phyloP scores from a whole-genome alignment of 2,113 vertebrate genomes.

The Xenopus laevis region DNA sequence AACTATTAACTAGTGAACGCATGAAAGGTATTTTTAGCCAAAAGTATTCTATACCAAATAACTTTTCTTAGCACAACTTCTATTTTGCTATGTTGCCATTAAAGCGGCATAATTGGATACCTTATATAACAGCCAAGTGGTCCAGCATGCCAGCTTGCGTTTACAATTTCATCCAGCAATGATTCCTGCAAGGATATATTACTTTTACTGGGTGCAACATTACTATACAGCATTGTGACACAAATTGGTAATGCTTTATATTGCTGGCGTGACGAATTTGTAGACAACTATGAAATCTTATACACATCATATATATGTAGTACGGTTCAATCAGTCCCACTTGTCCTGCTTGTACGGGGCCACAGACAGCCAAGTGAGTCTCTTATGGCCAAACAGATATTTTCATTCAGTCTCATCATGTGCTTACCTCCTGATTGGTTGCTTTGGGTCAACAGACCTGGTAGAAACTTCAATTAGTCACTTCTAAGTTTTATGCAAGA shows the following conservation, averaged over 20 bases:
- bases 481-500: too few relatives aligned
- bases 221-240: neutral
- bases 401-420: too few relatives aligned
- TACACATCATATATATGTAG: too few relatives aligned
- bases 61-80: neutral
- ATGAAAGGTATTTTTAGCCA: neutral
- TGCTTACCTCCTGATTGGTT: too few relatives aligned
- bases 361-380: too few relatives aligned
- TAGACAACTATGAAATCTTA: too few relatives aligned
- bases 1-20: neutral
- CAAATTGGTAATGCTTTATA: neutral
- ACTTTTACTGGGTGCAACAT: neutral
- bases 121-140: conserved; percentile 1
- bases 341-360: too few relatives aligned
- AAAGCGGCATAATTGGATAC: conserved; percentile 1
- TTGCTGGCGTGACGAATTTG: neutral
- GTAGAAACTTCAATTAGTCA: too few relatives aligned
- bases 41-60: neutral
- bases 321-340: too few relatives aligned
- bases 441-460: too few relatives aligned
- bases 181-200: neutral
- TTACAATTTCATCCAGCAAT: neutral
- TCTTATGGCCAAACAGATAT: too few relatives aligned
- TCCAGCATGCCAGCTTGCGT: neutral
- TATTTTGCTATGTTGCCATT: neutral